Conservation (phyloP, 1,140 invertebrate genomes). For the Bradysia coprophila region DNA sequence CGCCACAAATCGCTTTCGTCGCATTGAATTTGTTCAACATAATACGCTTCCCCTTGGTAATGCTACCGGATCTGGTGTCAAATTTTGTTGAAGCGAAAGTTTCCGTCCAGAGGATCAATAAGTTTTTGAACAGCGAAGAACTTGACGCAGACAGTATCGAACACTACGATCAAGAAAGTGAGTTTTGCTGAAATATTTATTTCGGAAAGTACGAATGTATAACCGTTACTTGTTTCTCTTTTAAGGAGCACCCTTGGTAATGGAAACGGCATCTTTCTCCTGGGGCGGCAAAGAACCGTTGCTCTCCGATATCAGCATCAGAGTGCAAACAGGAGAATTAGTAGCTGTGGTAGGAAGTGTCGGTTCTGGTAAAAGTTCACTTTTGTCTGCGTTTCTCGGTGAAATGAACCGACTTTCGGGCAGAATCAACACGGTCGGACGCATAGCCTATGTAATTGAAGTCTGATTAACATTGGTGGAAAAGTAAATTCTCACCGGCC, state of each 20-base stretch:
- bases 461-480: conserved; percentile 68
- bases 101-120: conserved; percentile 67
- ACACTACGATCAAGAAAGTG: conserved; percentile 32
- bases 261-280: conserved; percentile 58
- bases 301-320: conserved; percentile 54
- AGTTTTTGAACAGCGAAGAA: conserved; percentile 78
- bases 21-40: conserved; percentile 96
- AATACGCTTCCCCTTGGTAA: conserved; percentile 79
- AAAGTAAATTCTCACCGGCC: conserved; percentile 63
- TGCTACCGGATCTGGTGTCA: conserved; percentile 76
- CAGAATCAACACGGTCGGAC: conserved; percentile 50
- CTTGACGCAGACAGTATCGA: conserved; percentile 54
- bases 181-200: neutral
- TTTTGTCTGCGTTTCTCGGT: conserved; percentile 45
- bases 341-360: conserved; percentile 70
- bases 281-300: conserved; percentile 46
- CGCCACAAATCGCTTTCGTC: conserved; percentile 86
- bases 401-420: neutral
- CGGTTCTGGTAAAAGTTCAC: conserved; percentile 61
- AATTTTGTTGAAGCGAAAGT: conserved; percentile 71
- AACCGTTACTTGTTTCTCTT: neutral
- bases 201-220: neutral
- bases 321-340: conserved; percentile 40
- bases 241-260: conserved; percentile 32
- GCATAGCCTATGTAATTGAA: too few species aligned